Base-by-base conservation (phyloP, 92 coral and sea anemone species). In the Phenganax marumi region DNA sequence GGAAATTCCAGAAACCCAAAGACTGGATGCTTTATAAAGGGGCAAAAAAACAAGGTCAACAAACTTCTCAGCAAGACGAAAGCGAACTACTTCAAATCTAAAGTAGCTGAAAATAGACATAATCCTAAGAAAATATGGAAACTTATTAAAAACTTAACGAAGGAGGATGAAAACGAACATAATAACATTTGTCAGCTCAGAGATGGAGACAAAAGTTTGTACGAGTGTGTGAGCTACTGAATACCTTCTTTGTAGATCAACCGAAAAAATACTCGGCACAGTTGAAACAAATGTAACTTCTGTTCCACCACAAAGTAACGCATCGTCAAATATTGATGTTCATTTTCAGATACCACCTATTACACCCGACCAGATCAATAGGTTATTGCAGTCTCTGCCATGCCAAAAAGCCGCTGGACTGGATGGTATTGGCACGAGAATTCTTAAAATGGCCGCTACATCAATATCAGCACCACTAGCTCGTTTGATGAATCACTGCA, bases 401-500 rank as follows among this genome's bases (percentile, higher is more conserved):
- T n/a, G 6, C 6, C 2, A 48, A 4, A 70, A 47, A 47, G 73
- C 73, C 1, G 22, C 73, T 19, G 52, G 76, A n/a, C 6, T n/a
- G 9, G 76, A 70, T 14, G 76, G 52, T 8, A 18, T 70, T 10
- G 48, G 76, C 14, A 23, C 76, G 21, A 24, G 52, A 70, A 70
- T 70, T 21, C 23, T 70, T 18, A 70, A 47, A 23, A 70, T 70
- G 9, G 76, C 76, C 18, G 76, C 76, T 48, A 18, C 76, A 70
- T 52, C 76, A 18, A 70, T 70, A 5, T 70, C 76, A 47, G 10
- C 17, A 26, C 48, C 85, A 14, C 52, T 82, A 61, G 62, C 78
- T 53, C 70, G 79, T 22, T 52, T 82, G n/a, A 53, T 82, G 24
- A 82, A 82, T 39, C 79, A 69, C 66, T 84, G 87, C 58, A 84